Evolutionary conservation across 1,140 invertebrate species (phyloP).

Genomic region (Zaprionus ghesquierei): DNA sequence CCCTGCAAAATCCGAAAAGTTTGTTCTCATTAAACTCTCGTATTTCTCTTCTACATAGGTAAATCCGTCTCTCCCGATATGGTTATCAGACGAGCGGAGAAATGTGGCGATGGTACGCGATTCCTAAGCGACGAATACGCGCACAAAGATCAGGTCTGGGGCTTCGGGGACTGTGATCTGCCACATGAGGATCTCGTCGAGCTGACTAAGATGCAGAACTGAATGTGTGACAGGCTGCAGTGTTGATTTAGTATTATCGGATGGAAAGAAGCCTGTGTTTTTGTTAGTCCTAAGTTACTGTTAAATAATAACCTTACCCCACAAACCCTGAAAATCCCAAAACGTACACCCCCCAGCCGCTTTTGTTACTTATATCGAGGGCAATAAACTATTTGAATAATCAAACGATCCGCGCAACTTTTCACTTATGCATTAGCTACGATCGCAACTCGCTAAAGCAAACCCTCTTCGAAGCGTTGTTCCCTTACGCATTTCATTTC

Average conservation of each 20-base stretch:
- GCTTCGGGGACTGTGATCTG: constrained; percentile 85
- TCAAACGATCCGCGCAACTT: not conserved
- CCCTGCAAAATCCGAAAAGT: not conserved
- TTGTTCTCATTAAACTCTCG: not conserved
- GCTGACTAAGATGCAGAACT: constrained; percentile 83
- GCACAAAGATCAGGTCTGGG: constrained; percentile 84
- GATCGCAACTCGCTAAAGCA: constrained; percentile 6
- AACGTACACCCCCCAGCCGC: constrained; percentile 15
- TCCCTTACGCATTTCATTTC: not conserved
- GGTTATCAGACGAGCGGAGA: constrained; percentile 85
- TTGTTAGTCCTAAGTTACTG: not conserved
- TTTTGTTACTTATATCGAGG: constrained; percentile 57
- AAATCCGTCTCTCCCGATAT: constrained; percentile 86
- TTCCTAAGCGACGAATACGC: constrained; percentile 72
- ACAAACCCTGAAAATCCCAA: not conserved
- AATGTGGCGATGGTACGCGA: constrained; percentile 86
- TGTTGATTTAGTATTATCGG: not conserved
- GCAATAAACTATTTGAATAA: constrained; percentile 52
- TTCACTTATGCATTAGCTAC: not conserved
- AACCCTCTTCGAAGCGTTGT: not conserved
- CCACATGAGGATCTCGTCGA: constrained; percentile 83
- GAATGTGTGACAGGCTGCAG: not conserved
- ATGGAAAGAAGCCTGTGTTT: not conserved
- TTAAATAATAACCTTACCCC: not conserved
- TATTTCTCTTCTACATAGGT: constrained; percentile 65